phyloP scores from a whole-genome alignment of 2,113 vertebrate genomes.

The Euleptes europaea region DNA sequence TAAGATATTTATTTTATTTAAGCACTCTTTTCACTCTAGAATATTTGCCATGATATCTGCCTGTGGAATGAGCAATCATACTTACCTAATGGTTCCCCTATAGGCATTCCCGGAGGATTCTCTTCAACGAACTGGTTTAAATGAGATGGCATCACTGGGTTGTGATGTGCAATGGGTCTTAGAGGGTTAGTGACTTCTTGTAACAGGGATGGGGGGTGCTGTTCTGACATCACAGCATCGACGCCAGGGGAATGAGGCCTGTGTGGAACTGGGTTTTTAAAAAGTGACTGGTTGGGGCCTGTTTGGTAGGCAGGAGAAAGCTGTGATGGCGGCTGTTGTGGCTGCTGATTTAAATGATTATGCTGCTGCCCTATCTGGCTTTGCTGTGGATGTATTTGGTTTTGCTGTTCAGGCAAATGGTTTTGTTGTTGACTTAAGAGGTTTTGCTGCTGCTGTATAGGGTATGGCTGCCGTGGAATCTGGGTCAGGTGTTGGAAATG shows the following conservation, averaged over 20 bases:
- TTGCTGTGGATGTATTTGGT: slow-evolving; percentile 79
- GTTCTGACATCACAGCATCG: slow-evolving; percentile 83
- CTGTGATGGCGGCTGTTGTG: slow-evolving; percentile 75
- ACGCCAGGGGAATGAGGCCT: slow-evolving; percentile 88
- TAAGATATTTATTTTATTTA: background rate
- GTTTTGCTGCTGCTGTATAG: slow-evolving; percentile 80
- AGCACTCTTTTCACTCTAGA: slow-evolving; percentile 34
- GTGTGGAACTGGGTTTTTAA: slow-evolving; percentile 83
- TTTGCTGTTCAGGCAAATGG: slow-evolving; percentile 75
- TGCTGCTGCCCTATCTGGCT: slow-evolving; percentile 80
- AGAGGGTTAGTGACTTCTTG: slow-evolving; percentile 85
- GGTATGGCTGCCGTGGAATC: slow-evolving; percentile 85
- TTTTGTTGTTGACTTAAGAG: slow-evolving; percentile 76
- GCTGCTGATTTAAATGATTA: slow-evolving; percentile 74
- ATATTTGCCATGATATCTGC: slow-evolving; percentile 35
- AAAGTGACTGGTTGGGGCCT: slow-evolving; percentile 84
- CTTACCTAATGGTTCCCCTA: slow-evolving; percentile 90
- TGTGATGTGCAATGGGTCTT: slow-evolving; percentile 84
- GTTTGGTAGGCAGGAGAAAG: slow-evolving; percentile 86
- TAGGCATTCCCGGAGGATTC: slow-evolving; percentile 78
- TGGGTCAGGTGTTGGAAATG: slow-evolving; percentile 85
- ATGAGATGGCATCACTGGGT: slow-evolving; percentile 82
- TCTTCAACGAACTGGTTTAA: slow-evolving; percentile 93
- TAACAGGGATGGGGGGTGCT: slow-evolving; percentile 73
- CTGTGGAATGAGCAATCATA: slow-evolving; percentile 59